Base-by-base conservation (phyloP, 2,113 vertebrate species). In the Gymnorhina tibicen region DNA sequence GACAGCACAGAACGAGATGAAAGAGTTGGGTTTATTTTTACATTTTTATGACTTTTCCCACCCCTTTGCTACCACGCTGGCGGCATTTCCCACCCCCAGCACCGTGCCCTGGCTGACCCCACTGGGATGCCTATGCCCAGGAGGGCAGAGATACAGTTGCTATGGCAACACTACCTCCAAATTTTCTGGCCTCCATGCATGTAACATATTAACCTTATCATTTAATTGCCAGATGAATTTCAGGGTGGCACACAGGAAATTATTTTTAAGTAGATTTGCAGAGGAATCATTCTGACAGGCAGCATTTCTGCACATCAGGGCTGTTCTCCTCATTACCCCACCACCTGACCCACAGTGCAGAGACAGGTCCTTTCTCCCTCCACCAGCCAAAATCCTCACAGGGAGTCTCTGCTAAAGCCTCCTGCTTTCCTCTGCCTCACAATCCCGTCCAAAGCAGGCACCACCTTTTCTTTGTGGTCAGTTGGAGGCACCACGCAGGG, bases 141-240 rank as follows among this genome's bases (percentile, higher is more conserved):
- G 75, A 79, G 85, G 84, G 68, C 92, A 91, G 63, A 93, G 67
- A 93, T 87, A 58, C 17, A 1, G 93, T 97, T 97, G 92, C 89
- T 84, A 73, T 50, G 81, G 75, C 72, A 97, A 97, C 42, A 4
- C 58, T 49, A 44, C 22, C 76, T 89, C 91, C 92, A 75, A 68
- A 91, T 92, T 84, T 93, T 88, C 87, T 33, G 41, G 53, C 41
- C 85, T 90, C 82, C 39, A 55, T 37, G 52, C 85, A 50, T 66
- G 62, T 74, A 87, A 92, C 58, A 83, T 60, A 96, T 96, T 89
- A 92, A 88, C 91, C 39, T 93, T 86, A 88, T 85, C 64, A 86
- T 94, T 93, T 93, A 96, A 96, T 95, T 87, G 83, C 84, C 87
- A 75, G 78, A 76, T 92, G 42, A 7, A 10, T 87, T 93, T 94